A percentile compares a stretch with the other conserved stretches of the same genome.
phyloP scores from a whole-genome alignment of 1,140 invertebrate species.

The Neoseiulus cucumeris region DNA sequence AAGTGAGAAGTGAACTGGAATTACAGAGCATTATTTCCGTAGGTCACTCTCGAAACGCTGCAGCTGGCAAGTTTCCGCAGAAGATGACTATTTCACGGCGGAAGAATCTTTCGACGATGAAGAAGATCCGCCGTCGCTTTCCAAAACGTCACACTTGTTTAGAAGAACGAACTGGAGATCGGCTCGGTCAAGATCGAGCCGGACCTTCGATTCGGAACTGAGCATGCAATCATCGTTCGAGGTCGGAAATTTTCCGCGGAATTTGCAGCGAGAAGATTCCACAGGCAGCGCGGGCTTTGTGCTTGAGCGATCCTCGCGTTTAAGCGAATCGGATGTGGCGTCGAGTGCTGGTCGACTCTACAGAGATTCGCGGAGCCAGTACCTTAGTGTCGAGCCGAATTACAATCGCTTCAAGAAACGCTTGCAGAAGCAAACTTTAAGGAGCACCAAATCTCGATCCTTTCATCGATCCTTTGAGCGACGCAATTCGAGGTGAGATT shows the following conservation, averaged over 20 bases:
- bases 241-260: too few species aligned
- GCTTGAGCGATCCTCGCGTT: not conserved
- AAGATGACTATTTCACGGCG: constrained; percentile 18
- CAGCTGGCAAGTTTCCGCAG: constrained; percentile 11
- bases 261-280: not conserved
- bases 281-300: constrained; percentile 4
- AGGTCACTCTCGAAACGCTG: not conserved
- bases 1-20: not conserved
- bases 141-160: not conserved
- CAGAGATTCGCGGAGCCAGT: too few species aligned
- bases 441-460: too few species aligned
- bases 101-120: constrained; percentile 17
- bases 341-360: not conserved
- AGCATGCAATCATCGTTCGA: not conserved
- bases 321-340: not conserved
- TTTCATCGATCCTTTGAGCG: too few species aligned
- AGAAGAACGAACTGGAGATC: not conserved
- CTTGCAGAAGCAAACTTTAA: too few species aligned
- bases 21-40: not conserved
- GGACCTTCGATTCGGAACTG: not conserved
- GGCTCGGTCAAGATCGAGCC: not conserved
- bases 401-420: too few species aligned
- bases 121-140: not conserved
- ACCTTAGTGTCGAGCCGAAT: too few species aligned
- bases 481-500: too few species aligned